Evolutionary conservation across 2,113 vertebrate genomes (phyloP).

Genomic region (Donacobius atricapilla): DNA sequence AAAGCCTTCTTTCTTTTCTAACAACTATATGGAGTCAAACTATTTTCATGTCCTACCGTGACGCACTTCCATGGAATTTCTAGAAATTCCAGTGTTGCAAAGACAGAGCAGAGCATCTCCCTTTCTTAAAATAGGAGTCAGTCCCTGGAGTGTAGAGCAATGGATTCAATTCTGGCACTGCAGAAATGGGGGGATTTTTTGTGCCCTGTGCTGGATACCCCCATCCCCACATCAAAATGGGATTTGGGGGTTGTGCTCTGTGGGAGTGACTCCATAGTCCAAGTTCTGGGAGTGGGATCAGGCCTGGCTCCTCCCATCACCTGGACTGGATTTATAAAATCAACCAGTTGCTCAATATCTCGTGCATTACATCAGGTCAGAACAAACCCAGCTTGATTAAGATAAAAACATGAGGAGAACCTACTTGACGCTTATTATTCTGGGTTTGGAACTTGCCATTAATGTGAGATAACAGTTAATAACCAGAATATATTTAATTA

Average conservation of each 20-base stretch:
- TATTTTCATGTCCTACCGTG: too few relatives aligned
- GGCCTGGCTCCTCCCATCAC: background rate
- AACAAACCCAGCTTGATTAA: background rate
- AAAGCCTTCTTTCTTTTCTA: too few relatives aligned
- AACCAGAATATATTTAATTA: background rate
- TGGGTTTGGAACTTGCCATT: background rate
- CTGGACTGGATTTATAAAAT: background rate
- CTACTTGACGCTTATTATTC: background rate
- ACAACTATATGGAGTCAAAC: too few relatives aligned
- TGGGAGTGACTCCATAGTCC: accelerated
- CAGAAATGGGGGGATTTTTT: background rate
- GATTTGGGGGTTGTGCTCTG: background rate
- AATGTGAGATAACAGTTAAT: background rate
- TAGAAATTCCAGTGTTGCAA: background rate
- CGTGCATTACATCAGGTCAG: background rate
- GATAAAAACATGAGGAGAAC: background rate
- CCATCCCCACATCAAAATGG: background rate
- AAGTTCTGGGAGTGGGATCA: background rate
- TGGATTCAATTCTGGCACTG: background rate
- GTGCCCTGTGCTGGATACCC: background rate
- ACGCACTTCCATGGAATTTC: too few relatives aligned
- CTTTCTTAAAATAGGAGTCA: accelerated
- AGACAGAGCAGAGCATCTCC: background rate
- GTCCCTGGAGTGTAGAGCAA: too few relatives aligned
- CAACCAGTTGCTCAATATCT: background rate